Base-by-base conservation (phyloP, 2,797 vertebrate genomes). In the Takifugu rubripes region DNA sequence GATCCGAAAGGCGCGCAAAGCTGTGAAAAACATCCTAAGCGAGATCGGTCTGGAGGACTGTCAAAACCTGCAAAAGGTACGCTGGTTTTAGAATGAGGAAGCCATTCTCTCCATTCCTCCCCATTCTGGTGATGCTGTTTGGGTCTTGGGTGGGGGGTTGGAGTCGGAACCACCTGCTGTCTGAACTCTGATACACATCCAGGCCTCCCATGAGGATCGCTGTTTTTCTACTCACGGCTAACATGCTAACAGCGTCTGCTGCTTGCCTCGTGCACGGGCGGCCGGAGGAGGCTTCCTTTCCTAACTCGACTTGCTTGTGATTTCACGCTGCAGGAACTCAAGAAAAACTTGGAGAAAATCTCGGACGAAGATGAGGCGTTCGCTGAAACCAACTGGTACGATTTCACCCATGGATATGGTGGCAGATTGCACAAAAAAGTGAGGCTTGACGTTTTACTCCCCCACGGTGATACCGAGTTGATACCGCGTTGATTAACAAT, bases 31-130 rank as follows among this genome's bases (percentile, higher is more conserved):
- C 59, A 93, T 99, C 78, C 89, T 99, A 42, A 81, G 91, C 79
- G 94, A 98, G 67, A 92, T 98, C 59, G 97, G 97, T n/a, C 92
- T 96, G 53, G 94, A 98, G 79, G 93, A 86, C 79, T 99, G 97
- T 85, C 81, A 88, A 25, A 84, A 71, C n/a, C 51, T 84, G 36
- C 70, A 88, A 16, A 78, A 90, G 89, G 92, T 93, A 75, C 9
- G 87, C 58, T 49, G 52, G 6, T 33, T 56, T 1, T 2, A 43
- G 2, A 8, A 53, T 4, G 2, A 46, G 16, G 4, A 21, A 21
- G 7, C 44, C 44, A 21, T 21, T 21, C 21, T 21, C 21, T 21
- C 21, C 21, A 21, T 21, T 21, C 11, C 33, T 36, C 33, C 9
- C 3, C 10, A 33, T 36, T 36, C 5, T 31, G 6, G 6, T 31